Conservation (phyloP, 2,888 invertebrate species). For the Sialis lutaria region DNA sequence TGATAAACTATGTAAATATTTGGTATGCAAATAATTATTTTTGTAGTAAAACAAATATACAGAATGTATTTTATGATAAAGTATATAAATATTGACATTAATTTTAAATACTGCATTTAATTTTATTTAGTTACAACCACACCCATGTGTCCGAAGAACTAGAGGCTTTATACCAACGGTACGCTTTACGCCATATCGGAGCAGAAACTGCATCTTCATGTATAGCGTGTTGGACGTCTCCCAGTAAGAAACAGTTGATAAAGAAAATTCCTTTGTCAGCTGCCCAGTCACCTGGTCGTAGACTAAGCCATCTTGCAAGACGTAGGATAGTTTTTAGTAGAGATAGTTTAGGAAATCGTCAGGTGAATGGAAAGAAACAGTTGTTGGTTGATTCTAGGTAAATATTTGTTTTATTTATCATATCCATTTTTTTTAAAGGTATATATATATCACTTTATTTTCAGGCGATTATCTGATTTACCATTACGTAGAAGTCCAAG, state of each 20-base stretch:
- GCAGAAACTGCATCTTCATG: slow-evolving; percentile 54
- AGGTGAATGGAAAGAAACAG: not conserved
- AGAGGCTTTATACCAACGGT: slow-evolving; percentile 44
- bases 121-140: slow-evolving; percentile 45
- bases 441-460: not conserved
- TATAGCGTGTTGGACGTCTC: slow-evolving; percentile 40
- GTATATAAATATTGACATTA: slow-evolving; percentile 4
- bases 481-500: not conserved
- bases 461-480: not conserved
- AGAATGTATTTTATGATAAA: not conserved
- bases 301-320: slow-evolving; percentile 59
- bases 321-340: slow-evolving; percentile 61
- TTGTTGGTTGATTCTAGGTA: not conserved
- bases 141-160: slow-evolving; percentile 50
- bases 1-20: not conserved
- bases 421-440: not conserved
- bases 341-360: slow-evolving; percentile 28
- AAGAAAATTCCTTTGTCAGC: slow-evolving; percentile 29
- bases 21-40: not conserved
- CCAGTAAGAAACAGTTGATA: slow-evolving; percentile 36
- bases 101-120: slow-evolving; percentile 1
- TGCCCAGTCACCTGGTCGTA: slow-evolving; percentile 47
- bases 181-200: slow-evolving; percentile 53
- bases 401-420: not conserved
- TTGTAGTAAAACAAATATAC: not conserved